Percentiles rank a stretch among this genome's conserved stretches.
These are phyloP conservation scores for Passer montanus DNA, from an alignment of 2,113 vertebrate genomes.

Conservation along the genomic window DNA sequence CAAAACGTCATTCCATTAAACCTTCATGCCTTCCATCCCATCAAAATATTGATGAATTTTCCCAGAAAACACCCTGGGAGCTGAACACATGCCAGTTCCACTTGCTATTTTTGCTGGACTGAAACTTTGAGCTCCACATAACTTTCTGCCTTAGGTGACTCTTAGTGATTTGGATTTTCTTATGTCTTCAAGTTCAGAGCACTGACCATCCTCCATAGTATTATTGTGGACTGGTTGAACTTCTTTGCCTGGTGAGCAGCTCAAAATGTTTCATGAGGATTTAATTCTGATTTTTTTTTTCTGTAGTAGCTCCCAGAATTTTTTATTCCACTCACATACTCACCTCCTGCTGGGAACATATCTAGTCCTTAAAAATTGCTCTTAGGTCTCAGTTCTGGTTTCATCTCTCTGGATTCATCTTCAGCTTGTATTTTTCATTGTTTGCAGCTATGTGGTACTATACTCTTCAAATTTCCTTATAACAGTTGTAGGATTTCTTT, in stretches of 20 bases:
- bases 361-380: constrained; percentile 2
- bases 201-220: neutral
- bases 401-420: neutral
- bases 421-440: neutral
- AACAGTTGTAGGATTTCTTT: neutral
- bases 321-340: constrained; percentile 15
- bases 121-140: constrained; percentile 51
- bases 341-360: neutral
- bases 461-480: neutral
- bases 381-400: neutral
- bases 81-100: constrained; percentile 22
- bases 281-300: constrained; percentile 31
- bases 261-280: neutral
- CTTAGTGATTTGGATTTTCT: constrained; percentile 26
- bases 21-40: constrained; percentile 47
- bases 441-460: neutral
- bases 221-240: neutral
- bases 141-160: constrained; percentile 44
- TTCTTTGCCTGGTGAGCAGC: constrained; percentile 6
- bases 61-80: constrained; percentile 30
- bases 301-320: neutral
- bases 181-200: constrained; percentile 38
- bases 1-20: constrained; percentile 56
- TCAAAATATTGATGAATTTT: constrained; percentile 63
- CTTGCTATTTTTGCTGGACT: constrained; percentile 4